These are phyloP conservation scores for Moxostoma hubbsi DNA, from an alignment of 2,797 vertebrate genomes.

Conservation along the genomic window DNA sequence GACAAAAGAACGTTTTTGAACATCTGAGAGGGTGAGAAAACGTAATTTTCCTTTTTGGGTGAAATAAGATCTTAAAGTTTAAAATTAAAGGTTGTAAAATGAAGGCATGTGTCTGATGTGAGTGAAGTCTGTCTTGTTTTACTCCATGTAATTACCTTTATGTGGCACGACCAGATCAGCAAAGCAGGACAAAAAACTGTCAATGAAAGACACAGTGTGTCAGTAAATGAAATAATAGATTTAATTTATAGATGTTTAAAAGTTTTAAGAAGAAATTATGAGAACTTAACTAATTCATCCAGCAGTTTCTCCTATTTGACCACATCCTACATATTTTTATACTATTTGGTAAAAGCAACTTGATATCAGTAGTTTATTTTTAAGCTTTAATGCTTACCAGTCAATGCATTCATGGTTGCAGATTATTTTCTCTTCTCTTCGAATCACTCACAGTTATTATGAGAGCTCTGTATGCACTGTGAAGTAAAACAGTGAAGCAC, in stretches of 20 bases:
- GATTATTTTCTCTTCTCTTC: neutral
- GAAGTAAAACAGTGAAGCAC: slow-evolving; percentile 41
- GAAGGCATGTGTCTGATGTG: neutral
- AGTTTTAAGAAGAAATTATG: neutral
- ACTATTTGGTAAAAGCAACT: neutral
- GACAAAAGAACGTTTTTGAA: no score
- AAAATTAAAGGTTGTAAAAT: no score
- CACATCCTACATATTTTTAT: slow-evolving; percentile 3
- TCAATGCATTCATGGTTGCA: slow-evolving; percentile 50
- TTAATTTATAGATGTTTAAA: neutral
- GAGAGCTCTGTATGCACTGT: neutral
- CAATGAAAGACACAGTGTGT: slow-evolving; percentile 13
- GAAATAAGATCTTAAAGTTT: neutral
- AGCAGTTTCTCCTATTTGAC: neutral
- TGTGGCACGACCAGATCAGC: slow-evolving; percentile 50
- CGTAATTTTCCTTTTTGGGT: neutral
- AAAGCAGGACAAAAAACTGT: slow-evolving; percentile 48
- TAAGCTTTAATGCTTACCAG: slow-evolving; percentile 41
- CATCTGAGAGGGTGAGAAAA: no score
- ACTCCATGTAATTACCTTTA: slow-evolving; percentile 46
- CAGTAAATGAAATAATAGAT: neutral
- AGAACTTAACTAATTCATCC: neutral
- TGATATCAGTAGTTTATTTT: neutral
- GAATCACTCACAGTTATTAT: slow-evolving; percentile 4
- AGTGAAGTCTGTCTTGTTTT: neutral